Percentiles rank a stretch among this genome's conserved stretches.
Conservation (phyloP, 2,797 vertebrate species). For the Phylloscopus collybita region DNA sequence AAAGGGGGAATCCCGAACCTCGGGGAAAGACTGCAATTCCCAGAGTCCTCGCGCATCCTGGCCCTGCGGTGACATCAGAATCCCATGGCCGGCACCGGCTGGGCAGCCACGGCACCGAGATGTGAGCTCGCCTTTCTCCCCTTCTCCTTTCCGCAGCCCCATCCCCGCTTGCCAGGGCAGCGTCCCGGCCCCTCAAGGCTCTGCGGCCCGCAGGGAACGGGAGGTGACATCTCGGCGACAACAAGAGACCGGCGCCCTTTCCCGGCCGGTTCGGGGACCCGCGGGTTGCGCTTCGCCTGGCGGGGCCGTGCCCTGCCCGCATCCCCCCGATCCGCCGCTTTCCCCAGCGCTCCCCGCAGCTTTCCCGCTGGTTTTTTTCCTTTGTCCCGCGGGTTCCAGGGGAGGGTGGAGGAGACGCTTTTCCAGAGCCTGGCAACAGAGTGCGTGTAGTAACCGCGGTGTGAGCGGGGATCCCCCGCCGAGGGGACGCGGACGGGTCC, state of each 20-base stretch:
- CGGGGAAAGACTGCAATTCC: not conserved
- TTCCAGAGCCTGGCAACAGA: conserved; percentile 54
- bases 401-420: not conserved
- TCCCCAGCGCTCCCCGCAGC: rapidly evolving
- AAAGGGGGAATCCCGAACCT: not conserved
- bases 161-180: not conserved
- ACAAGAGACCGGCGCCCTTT: not conserved
- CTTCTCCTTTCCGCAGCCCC: not conserved
- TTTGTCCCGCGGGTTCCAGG: not conserved
- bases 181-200: too few species aligned
- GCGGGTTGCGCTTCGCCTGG: not conserved
- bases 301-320: not conserved
- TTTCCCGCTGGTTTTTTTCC: not conserved
- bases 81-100: rapidly evolving
- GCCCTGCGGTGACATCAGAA: not conserved
- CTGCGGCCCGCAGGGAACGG: not conserved
- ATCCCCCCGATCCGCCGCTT: rapidly evolving
- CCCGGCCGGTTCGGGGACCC: not conserved
- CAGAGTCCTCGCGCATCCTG: not conserved
- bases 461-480: not conserved
- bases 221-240: not conserved
- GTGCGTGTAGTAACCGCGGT: not conserved
- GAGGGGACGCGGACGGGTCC: not conserved
- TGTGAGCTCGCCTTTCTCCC: not conserved
- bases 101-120: not conserved